These are phyloP conservation scores for Philhelius pedissequus DNA, from an alignment of 2,888 invertebrate genomes.

Conservation along the genomic window DNA sequence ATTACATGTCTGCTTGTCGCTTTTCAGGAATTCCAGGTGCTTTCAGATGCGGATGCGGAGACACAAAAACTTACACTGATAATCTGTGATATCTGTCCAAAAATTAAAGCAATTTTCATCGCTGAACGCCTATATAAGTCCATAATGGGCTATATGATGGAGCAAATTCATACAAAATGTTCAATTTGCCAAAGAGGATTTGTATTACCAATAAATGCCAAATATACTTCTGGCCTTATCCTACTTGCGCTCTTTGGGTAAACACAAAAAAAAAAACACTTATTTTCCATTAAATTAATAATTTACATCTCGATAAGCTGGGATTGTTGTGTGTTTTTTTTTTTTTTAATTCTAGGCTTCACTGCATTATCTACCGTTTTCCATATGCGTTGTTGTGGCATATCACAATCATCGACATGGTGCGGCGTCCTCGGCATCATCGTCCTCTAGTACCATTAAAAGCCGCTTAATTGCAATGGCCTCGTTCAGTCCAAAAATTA, in stretches of 20 bases:
- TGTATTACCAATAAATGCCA: neutral
- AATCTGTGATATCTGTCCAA: slow-evolving; percentile 23
- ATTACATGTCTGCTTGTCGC: neutral
- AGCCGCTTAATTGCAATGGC: slow-evolving; percentile 60
- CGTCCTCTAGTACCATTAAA: slow-evolving; percentile 47
- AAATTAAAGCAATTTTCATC: slow-evolving; percentile 7
- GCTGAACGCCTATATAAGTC: slow-evolving; percentile 26
- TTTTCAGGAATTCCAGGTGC: neutral
- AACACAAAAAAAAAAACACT: slow-evolving; percentile 25
- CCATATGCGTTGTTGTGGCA: slow-evolving; percentile 27
- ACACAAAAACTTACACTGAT: slow-evolving; percentile 24
- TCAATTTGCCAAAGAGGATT: slow-evolving; percentile 38
- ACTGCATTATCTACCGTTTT: slow-evolving; percentile 26
- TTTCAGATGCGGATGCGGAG: neutral
- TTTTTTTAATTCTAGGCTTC: neutral
- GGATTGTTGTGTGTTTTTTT: slow-evolving; percentile 9
- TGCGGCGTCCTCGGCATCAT: neutral
- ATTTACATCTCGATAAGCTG: slow-evolving; percentile 61
- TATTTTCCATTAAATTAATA: slow-evolving; percentile 62
- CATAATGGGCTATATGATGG: neutral
- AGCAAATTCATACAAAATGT: slow-evolving; percentile 11
- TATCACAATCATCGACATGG: slow-evolving; percentile 27
- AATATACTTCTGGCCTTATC: neutral
- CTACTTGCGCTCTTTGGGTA: neutral
- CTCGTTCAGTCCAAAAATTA: slow-evolving; percentile 63